phyloP scores from a whole-genome alignment of 2,797 vertebrate species.

The Holocentrus rufus region DNA sequence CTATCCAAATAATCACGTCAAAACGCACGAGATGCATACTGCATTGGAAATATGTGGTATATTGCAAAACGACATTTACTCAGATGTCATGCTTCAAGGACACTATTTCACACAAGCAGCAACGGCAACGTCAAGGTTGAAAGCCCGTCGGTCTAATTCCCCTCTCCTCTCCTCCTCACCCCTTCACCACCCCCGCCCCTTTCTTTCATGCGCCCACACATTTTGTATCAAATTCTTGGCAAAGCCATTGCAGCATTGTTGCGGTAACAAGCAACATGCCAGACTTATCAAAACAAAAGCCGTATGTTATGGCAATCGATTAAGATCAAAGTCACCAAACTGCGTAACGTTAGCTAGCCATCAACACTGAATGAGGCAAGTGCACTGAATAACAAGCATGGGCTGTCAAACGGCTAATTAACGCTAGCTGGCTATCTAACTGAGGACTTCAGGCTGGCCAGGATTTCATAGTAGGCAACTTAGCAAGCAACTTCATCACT shows the following conservation, averaged over 20 bases:
- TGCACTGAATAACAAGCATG: slow-evolving; percentile 61
- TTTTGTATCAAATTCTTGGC: slow-evolving; percentile 64
- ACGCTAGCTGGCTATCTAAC: slow-evolving; percentile 35
- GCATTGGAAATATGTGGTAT: slow-evolving; percentile 7
- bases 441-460: slow-evolving; percentile 39
- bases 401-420: slow-evolving; percentile 73
- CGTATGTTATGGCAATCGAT: slow-evolving; percentile 1
- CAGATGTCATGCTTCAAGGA: slow-evolving; percentile 78
- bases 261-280: slow-evolving; percentile 49
- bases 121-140: slow-evolving; percentile 78
- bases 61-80: slow-evolving; percentile 42
- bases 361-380: slow-evolving; percentile 42
- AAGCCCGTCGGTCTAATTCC: slow-evolving; percentile 64
- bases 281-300: slow-evolving; percentile 38
- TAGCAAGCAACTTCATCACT: slow-evolving; percentile 20
- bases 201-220: slow-evolving; percentile 66
- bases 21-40: slow-evolving; percentile 38
- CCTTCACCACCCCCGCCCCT: slow-evolving; percentile 62
- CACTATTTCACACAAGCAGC: slow-evolving; percentile 66
- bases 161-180: slow-evolving; percentile 30
- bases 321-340: neutral
- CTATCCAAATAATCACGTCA: slow-evolving; percentile 28
- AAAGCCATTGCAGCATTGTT: slow-evolving; percentile 69
- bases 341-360: slow-evolving; percentile 27
- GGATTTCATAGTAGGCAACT: slow-evolving; percentile 37